Evolutionary conservation across 2,888 invertebrate genomes (phyloP), one percentile per base, ranked within the genome.

Genomic region (Keiferia lycopersicella): DNA sequence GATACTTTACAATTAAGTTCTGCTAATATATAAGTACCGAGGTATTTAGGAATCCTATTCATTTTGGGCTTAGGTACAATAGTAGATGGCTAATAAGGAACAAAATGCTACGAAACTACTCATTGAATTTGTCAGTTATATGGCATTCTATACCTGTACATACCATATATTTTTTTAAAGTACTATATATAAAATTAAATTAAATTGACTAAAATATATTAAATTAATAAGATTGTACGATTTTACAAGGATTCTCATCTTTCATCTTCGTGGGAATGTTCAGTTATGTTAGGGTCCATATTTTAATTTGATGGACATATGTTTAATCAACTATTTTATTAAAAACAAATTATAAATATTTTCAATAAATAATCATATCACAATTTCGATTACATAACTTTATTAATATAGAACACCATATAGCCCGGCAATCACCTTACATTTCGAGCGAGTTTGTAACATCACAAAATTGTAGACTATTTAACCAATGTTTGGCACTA

Each of bases 401-500:
- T 34, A 34, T 8, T 10, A 34, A 34, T 34, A n/a, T 45, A 45
- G 45, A 45, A 8, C 1, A 16, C 26, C 34, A 34, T 56, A 30
- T 56, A 18, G 16, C 14, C 16, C 30, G 34, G 1, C 53, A 34
- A 26, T 16, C 3, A 16, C 22, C 16, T 51, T 18, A 34, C 16
- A 34, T 50, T 62, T 53, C 53, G 53, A 62, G 61, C 61, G 38
- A 50, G 26, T 53, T 53, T 39, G 41, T 51, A 39, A 60, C 60
- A 60, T 65, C 26, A 58, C 65, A 59, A 41, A 48, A 14, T 60
- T 60, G 30, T 63, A 61, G 63, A 63, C 30, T 63, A 58, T 30
- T 39, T 41, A 62, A 53, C 63, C 63, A 62, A 41, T 34, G 18
- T 84, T 90, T 91, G 91, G 89, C 91, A 90, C 90, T 87, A 84